A percentile compares a stretch with the other conserved stretches of the same genome.
Conservation (phyloP, 2,113 vertebrate genomes). For the Phalacrocorax pelagicus region DNA sequence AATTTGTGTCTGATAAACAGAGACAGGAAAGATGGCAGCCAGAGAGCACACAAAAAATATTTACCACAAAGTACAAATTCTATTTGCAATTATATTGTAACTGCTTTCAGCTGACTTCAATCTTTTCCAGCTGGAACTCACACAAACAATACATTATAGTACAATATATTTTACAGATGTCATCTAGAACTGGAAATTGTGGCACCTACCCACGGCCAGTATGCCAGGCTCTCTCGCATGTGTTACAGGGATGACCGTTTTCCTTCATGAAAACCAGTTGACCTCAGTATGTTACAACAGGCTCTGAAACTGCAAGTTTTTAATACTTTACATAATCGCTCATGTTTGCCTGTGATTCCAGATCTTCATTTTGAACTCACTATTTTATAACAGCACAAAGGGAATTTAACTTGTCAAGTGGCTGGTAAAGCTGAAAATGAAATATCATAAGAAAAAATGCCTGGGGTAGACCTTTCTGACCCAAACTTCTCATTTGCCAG, state of each 20-base stretch:
- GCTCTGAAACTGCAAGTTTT: constrained; percentile 38
- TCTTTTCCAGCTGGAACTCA: constrained; percentile 48
- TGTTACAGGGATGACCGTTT: not conserved
- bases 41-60: not conserved
- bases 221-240: not conserved
- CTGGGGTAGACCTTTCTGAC: constrained; percentile 68
- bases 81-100: not conserved
- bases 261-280: constrained; percentile 27
- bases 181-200: not conserved
- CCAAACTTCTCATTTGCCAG: constrained; percentile 62
- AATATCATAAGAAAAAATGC: constrained; percentile 72
- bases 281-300: constrained; percentile 27
- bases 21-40: not conserved
- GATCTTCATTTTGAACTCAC: constrained; percentile 60
- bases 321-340: constrained; percentile 58
- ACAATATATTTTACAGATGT: constrained; percentile 18
- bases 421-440: constrained; percentile 71
- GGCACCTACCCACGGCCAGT: not conserved
- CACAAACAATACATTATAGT: constrained; percentile 1
- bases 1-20: not conserved
- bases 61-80: constrained; percentile 22
- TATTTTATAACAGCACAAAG: constrained; percentile 67
- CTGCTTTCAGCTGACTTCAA: constrained; percentile 40
- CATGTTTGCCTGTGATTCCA: constrained; percentile 37
- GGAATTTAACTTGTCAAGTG: constrained; percentile 67